Evolutionary conservation across 2,797 vertebrate genomes (phyloP).

Genomic region (Aphelocoma californica): DNA sequence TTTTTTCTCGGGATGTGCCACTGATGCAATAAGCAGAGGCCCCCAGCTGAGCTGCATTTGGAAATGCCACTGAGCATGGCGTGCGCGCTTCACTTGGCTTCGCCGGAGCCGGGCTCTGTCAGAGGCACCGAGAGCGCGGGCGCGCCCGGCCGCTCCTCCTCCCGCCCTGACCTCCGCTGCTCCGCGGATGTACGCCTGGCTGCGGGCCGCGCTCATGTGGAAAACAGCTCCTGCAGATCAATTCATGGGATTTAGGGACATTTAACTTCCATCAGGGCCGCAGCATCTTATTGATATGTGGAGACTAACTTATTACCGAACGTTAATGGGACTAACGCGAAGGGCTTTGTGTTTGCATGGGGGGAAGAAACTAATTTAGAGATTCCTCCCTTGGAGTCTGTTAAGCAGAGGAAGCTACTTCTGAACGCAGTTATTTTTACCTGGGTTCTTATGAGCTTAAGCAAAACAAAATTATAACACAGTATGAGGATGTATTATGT

Average conservation of each 20-base stretch:
- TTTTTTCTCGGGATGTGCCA: constrained; percentile 73
- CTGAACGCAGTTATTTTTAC: constrained; percentile 60
- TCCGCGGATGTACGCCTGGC: constrained; percentile 77
- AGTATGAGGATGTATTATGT: constrained; percentile 6
- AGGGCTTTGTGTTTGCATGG: constrained; percentile 5
- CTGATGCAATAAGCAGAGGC: constrained; percentile 82
- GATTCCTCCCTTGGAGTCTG: constrained; percentile 46
- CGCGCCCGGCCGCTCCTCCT: constrained; percentile 72
- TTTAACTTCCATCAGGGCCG: constrained; percentile 76
- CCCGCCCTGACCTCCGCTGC: constrained; percentile 74
- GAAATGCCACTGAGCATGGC: constrained; percentile 98
- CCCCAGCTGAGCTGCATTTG: constrained; percentile 88
- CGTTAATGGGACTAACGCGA: constrained; percentile 64
- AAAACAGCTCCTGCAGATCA: constrained; percentile 81
- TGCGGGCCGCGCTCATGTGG: constrained; percentile 71
- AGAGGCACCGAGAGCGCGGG: constrained; percentile 71
- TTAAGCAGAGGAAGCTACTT: constrained; percentile 41
- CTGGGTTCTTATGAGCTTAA: constrained; percentile 69
- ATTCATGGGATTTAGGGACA: constrained; percentile 78
- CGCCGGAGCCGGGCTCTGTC: constrained; percentile 81
- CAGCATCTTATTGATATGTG: constrained; percentile 71
- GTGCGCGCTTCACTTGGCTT: constrained; percentile 87
- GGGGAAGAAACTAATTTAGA: constrained; percentile 36
- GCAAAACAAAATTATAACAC: constrained; percentile 69
- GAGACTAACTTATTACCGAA: constrained; percentile 63